Conservation (phyloP, 2,113 vertebrate species). For the Lepidothrix coronata region DNA sequence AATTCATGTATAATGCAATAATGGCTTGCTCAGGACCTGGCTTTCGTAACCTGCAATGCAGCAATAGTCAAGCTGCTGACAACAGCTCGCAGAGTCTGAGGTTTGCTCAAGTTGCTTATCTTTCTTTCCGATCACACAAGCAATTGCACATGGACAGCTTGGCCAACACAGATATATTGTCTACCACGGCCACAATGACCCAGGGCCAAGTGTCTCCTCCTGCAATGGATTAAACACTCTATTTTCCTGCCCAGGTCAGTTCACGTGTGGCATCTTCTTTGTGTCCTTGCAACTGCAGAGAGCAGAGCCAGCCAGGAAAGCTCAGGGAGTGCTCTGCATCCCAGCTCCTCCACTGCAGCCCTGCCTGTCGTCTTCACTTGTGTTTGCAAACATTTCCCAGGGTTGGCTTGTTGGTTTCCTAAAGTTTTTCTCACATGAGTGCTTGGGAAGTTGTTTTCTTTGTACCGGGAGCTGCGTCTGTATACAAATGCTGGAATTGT, state of each 20-base stretch:
- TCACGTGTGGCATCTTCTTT: background rate
- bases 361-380: accelerated
- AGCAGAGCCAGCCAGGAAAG: background rate
- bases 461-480: background rate
- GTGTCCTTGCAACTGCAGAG: accelerated
- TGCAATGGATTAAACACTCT: accelerated
- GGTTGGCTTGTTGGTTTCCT: accelerated
- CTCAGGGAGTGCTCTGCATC: background rate
- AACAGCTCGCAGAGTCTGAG: background rate
- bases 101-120: background rate
- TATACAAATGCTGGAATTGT: accelerated
- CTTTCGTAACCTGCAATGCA: background rate
- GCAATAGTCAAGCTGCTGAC: background rate
- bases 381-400: background rate
- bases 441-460: background rate
- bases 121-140: background rate
- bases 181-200: background rate
- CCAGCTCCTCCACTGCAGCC: background rate
- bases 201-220: accelerated
- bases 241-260: background rate
- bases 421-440: background rate
- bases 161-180: background rate
- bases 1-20: background rate
- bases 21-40: background rate
- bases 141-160: background rate